Base-by-base conservation (phyloP, 2,113 vertebrate species). In the Chaenocephalus aceratus region DNA sequence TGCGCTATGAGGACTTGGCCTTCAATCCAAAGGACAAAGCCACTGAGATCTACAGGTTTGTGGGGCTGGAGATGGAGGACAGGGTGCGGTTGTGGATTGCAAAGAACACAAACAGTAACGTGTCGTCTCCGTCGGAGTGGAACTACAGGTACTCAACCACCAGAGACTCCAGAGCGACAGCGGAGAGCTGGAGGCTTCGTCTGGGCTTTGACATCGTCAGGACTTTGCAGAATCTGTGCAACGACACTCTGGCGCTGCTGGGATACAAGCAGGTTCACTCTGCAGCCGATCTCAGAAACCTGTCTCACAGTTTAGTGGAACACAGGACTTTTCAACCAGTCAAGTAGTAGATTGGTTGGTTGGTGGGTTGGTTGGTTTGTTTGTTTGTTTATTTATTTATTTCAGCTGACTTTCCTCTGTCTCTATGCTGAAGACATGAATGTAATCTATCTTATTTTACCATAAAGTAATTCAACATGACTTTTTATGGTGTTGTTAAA, bases 1-100 rank as follows among this genome's bases (percentile, higher is more conserved):
- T 96, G 45, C 91, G 96, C 8, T 96, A 96, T 15, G 96, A 96
- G 89, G 96, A 96, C 76, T 74, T 96, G 65, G 95, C 95, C 1
- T 86, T 88, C 15, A 92, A 92, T 30, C 95, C 96, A 0, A 79
- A 89, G 73, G 86, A 89, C 34, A 95, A 95, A 34, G 84, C 93
- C 21, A 73, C 72, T 5, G 94, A 96, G 72, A 94, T 96, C 41
- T 96, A 95, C 80, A 92, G 83, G 66, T 96, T 96, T 62, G 54
- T 94, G 13, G 95, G 95, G 2, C 72, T 96, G 68, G 87, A 94
- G 49, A 90, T 95, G 91, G 91, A 93, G 21, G 77, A 87, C 12
- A 91, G 88, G 54, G 94, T 96, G 49, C 86, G 85, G 23, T 73
- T 1, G 16, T 96, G 96, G 96, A 95, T 96, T 10, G 62, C 79